Evolutionary conservation across 2,113 vertebrate genomes (phyloP), one percentile per base, ranked within the genome.

Genomic region (Hemicordylus capensis): DNA sequence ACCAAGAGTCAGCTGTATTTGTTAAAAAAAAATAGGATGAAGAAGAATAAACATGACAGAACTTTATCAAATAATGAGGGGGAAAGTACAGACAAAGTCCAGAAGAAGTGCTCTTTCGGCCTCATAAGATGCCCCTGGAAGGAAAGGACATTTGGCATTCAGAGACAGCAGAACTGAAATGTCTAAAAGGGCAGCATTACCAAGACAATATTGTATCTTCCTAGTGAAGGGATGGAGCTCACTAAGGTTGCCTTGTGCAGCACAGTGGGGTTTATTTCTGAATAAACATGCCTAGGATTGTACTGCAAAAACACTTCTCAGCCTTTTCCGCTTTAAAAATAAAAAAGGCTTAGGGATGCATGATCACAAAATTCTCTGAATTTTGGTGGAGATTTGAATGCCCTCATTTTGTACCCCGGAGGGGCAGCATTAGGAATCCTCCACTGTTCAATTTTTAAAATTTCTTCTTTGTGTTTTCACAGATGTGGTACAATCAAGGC

Each of bases 91-190:
- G 3, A 17, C 46, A 39, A 88, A 66, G 72, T 8, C 26, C 63
- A 89, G 69, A 58, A 84, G 74, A 83, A n/a, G 44, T 90, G 42
- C 83, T 63, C 75, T 84, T 76, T 89, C 87, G 80, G 76, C 34
- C 84, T 74, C 78, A 58, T 34, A n/a, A 19, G 11, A 9, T 85
- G 37, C 39, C 88, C 42, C 22, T 90, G 63, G 70, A 93, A 74
- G 56, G 77, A 31, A 26, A 91, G 78, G 89, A 48, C 1, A 0
- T 28, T 67, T 15, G 1, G 37, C 88, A 90, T 67, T 87, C 51
- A 37, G 48, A 70, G 46, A 26, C 24, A 54, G 51, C 31, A 39
- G 17, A 42, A 20, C 34, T 42, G 48, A 9, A 58, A 70, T 5
- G 34, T 42, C 4, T 6, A 70, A 56, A 70, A 72, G 51, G 44